Evolutionary conservation across 2,888 invertebrate species (phyloP).

Genomic region (Epinotia nisella): DNA sequence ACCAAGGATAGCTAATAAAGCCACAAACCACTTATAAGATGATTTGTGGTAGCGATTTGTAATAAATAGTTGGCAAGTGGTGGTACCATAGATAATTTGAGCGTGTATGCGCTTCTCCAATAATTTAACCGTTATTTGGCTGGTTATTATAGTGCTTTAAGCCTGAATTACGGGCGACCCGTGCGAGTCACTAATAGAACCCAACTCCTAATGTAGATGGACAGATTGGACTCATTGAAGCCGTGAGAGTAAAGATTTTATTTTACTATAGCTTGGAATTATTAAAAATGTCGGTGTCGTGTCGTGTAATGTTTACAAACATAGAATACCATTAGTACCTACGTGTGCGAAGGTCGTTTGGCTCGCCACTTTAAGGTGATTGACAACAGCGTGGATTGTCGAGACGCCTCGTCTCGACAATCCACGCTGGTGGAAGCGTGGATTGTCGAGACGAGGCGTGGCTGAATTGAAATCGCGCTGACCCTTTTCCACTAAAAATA

Average conservation of each 20-base stretch:
- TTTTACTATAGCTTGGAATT: background rate
- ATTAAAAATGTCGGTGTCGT: background rate
- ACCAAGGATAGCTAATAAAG: constrained; percentile 27
- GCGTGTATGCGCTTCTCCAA: constrained; percentile 19
- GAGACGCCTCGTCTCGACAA: no score
- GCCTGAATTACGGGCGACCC: constrained; percentile 4
- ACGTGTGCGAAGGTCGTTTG: background rate
- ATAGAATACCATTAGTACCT: background rate
- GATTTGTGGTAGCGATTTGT: constrained; percentile 38
- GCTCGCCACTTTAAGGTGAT: background rate
- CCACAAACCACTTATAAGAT: constrained; percentile 31
- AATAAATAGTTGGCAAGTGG: constrained; percentile 34
- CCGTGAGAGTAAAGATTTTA: background rate
- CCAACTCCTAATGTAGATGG: background rate
- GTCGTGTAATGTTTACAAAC: constrained; percentile 24
- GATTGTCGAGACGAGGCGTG: no score
- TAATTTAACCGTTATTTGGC: constrained; percentile 19
- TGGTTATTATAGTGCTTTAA: constrained; percentile 17
- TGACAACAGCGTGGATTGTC: no score
- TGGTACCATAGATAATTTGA: constrained; percentile 23
- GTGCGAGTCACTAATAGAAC: background rate
- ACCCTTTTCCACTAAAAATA: no score
- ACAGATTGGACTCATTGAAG: background rate
- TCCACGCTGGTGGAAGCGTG: no score
- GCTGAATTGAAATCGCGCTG: no score